These are phyloP conservation scores for Ganaspis sp. DNA, from an alignment of 1,140 invertebrate genomes.

Conservation along the genomic window DNA sequence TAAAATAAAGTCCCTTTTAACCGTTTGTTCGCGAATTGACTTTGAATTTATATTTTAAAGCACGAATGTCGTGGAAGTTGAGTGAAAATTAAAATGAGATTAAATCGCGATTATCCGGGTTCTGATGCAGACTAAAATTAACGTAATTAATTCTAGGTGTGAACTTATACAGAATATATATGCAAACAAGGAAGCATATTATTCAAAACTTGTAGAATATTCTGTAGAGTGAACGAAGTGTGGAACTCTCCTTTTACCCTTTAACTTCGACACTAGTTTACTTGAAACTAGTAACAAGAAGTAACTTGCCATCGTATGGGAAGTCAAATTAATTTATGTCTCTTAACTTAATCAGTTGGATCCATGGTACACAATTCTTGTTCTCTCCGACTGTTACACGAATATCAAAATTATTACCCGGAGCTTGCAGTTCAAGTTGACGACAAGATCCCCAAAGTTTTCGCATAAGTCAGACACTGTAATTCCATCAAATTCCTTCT, in stretches of 20 bases:
- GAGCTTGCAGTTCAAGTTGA: not conserved
- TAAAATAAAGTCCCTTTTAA: no score
- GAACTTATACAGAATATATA: not conserved
- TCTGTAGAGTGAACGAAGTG: not conserved
- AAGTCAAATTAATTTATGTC: conserved; percentile 19
- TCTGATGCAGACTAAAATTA: not conserved
- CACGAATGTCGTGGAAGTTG: not conserved
- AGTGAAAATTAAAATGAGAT: conserved; percentile 11
- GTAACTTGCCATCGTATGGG: not conserved
- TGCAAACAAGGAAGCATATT: not conserved
- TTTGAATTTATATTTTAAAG: no score
- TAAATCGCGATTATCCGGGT: not conserved
- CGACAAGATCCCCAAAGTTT: not conserved
- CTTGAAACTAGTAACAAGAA: not conserved
- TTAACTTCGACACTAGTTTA: not conserved
- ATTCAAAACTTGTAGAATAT: not conserved
- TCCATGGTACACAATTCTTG: not conserved
- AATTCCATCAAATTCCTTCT: not conserved
- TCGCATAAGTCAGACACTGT: not conserved
- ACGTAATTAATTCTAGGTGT: not conserved
- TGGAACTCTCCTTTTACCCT: not conserved
- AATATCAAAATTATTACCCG: not conserved
- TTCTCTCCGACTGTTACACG: not conserved
- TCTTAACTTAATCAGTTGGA: conserved; percentile 1
- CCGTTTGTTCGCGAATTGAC: no score